These are phyloP conservation scores for Pocillopora damicornis DNA, from an alignment of 64 coral and sea anemone species.

Conservation along the genomic window DNA sequence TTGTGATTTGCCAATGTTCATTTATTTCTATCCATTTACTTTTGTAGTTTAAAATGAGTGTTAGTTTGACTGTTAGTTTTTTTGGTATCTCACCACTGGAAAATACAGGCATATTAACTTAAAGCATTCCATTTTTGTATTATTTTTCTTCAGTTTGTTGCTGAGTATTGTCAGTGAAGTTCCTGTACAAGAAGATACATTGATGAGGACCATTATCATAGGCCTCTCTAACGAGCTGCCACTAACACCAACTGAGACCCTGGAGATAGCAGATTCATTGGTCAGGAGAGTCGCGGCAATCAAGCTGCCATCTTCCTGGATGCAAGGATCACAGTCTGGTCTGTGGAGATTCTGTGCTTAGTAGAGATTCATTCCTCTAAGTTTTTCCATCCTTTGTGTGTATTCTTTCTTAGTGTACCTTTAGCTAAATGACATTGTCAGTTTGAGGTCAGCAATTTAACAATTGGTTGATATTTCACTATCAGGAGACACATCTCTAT, in stretches of 20 bases:
- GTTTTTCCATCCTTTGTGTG: too few relatives aligned
- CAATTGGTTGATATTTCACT: too few relatives aligned
- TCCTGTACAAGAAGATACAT: constrained; percentile 89
- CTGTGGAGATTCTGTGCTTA: not conserved
- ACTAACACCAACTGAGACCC: constrained; percentile 74
- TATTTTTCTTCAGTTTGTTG: constrained; percentile 42
- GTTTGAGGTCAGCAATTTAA: too few relatives aligned
- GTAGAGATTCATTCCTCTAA: too few relatives aligned
- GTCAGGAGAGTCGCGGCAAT: constrained; percentile 80
- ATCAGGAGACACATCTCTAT: constrained; percentile 70
- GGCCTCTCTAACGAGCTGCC: constrained; percentile 84
- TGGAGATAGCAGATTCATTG: constrained; percentile 85
- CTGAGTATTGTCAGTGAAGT: constrained; percentile 72
- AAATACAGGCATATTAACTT: not conserved
- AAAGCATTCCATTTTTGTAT: not conserved
- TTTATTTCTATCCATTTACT: too few relatives aligned
- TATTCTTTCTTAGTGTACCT: too few relatives aligned
- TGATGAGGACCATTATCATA: constrained; percentile 91
- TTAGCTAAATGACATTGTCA: too few relatives aligned
- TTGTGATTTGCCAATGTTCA: too few relatives aligned
- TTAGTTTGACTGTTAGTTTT: not conserved
- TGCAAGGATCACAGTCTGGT: constrained; percentile 20
- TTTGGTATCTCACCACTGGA: not conserved
- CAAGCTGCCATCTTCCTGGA: constrained; percentile 50
- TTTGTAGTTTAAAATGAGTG: too few relatives aligned